Evolutionary conservation across 2,888 invertebrate genomes (phyloP).

Genomic region (Megalurothrips usitatus): DNA sequence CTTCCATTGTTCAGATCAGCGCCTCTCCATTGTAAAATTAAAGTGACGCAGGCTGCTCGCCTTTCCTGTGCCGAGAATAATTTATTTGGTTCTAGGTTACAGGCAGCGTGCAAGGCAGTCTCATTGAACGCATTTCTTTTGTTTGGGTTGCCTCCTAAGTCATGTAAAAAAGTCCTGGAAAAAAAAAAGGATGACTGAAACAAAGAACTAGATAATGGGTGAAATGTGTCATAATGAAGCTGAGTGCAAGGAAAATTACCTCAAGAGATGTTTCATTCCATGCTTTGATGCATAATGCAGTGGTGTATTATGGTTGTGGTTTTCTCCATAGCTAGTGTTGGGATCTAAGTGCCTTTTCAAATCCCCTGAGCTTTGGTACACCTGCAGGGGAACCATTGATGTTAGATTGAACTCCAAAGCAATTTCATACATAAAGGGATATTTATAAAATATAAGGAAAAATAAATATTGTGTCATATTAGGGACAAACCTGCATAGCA

Average conservation of each 20-base stretch:
- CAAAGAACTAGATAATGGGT: not conserved
- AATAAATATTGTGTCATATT: not conserved
- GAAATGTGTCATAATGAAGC: not conserved
- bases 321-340: conserved; percentile 62
- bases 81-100: conserved; percentile 49
- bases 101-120: conserved; percentile 59
- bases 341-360: conserved; percentile 61
- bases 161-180: conserved; percentile 57
- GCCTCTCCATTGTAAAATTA: conserved; percentile 60
- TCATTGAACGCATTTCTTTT: conserved; percentile 61
- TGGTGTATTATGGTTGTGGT: conserved; percentile 61
- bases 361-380: conserved; percentile 59
- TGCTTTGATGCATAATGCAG: conserved; percentile 62
- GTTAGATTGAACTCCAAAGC: conserved; percentile 23
- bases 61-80: conserved; percentile 54
- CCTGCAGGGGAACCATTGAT: conserved; percentile 46
- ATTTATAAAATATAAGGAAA: conserved; percentile 29
- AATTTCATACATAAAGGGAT: not conserved
- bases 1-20: conserved; percentile 51
- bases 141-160: conserved; percentile 63
- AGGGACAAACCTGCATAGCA: conserved; percentile 53
- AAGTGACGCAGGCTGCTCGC: conserved; percentile 57
- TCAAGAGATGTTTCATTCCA: conserved; percentile 54
- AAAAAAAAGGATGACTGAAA: conserved; percentile 6
- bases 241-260: conserved; percentile 42